phyloP scores from a whole-genome alignment of 2,888 invertebrate species.

The Papilio demoleus region DNA sequence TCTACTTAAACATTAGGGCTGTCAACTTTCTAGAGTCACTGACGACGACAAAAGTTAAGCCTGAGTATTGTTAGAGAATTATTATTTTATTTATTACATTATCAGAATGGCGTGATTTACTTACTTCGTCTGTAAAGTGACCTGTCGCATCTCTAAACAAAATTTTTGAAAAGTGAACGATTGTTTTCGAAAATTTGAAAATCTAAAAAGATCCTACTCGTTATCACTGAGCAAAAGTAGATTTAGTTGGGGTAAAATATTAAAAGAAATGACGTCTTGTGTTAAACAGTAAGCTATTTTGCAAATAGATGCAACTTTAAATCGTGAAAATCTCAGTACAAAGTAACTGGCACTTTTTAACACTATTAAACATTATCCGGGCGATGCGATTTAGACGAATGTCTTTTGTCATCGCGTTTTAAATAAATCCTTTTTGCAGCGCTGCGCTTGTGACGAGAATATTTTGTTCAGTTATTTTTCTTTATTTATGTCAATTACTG shows the following conservation, averaged over 20 bases:
- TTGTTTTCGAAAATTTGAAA: no score
- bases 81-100: no score
- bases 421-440: slow-evolving; percentile 31
- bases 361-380: slow-evolving; percentile 25
- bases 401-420: slow-evolving; percentile 38
- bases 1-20: background rate
- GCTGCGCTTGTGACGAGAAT: slow-evolving; percentile 28
- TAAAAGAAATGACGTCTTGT: background rate
- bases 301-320: slow-evolving; percentile 12
- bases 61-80: no score
- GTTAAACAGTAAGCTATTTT: background rate
- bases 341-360: slow-evolving; percentile 26
- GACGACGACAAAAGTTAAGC: background rate
- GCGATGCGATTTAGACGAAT: slow-evolving; percentile 31
- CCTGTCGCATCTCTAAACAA: no score
- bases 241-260: background rate
- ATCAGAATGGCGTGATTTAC: no score
- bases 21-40: background rate
- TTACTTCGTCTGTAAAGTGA: no score
- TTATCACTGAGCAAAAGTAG: background rate
- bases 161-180: no score
- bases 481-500: slow-evolving; percentile 21
- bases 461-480: slow-evolving; percentile 18
- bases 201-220: background rate
- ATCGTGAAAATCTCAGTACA: slow-evolving; percentile 14